Conservation (phyloP, 2,797 vertebrate species). For the Euphonia xanthogaster region DNA sequence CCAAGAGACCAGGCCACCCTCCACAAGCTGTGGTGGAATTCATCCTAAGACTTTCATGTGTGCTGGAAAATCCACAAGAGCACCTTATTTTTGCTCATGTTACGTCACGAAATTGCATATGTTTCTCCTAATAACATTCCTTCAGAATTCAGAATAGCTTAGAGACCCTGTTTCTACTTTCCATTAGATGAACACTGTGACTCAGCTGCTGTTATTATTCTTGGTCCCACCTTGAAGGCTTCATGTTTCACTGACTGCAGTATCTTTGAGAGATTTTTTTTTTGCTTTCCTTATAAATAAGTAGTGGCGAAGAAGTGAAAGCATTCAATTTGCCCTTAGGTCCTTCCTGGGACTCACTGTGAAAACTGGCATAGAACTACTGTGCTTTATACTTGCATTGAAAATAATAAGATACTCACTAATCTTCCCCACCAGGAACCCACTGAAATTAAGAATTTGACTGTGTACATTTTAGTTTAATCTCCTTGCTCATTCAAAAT, state of each 20-base stretch:
- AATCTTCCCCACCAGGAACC: background rate
- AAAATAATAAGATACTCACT: background rate
- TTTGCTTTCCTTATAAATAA: background rate
- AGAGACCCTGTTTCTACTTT: background rate
- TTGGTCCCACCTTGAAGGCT: background rate
- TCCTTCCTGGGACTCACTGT: background rate
- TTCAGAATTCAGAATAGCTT: background rate
- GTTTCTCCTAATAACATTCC: background rate
- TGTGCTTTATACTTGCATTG: background rate
- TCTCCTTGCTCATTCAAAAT: background rate
- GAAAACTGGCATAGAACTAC: background rate
- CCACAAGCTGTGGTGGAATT: background rate
- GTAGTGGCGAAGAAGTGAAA: background rate
- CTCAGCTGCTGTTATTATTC: background rate
- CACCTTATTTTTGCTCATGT: background rate
- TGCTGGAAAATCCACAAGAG: background rate
- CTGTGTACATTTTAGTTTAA: background rate
- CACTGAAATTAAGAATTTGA: background rate
- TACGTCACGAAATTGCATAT: fast-evolving
- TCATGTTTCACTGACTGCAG: background rate
- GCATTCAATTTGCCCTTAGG: background rate
- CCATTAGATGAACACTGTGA: background rate
- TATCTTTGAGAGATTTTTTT: background rate
- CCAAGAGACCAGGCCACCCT: background rate
- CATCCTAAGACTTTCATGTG: background rate